Evolutionary conservation across 1,140 invertebrate species (phyloP).

Genomic region (Bombus pascuorum): DNA sequence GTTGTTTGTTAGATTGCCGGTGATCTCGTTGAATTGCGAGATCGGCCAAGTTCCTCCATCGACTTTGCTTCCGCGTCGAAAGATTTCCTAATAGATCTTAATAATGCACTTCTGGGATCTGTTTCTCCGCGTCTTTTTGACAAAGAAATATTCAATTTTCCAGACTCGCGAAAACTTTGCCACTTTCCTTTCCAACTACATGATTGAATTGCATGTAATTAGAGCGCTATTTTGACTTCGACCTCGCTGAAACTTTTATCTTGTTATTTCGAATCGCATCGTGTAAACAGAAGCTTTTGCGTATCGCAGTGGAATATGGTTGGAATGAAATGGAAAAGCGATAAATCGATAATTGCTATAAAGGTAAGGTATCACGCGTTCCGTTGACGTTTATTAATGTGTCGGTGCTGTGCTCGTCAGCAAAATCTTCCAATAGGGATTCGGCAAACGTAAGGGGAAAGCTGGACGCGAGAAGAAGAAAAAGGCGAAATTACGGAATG

Average conservation of each 20-base stretch:
- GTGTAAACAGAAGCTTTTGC: too few species aligned
- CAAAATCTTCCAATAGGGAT: neutral
- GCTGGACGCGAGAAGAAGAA: neutral
- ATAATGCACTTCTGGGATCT: slow-evolving; percentile 60
- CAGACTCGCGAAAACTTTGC: slow-evolving; percentile 23
- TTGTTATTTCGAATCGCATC: neutral
- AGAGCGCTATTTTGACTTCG: neutral
- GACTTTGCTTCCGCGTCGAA: slow-evolving; percentile 52
- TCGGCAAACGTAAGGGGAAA: neutral
- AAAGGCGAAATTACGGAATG: slow-evolving; percentile 53
- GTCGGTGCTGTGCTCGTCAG: neutral
- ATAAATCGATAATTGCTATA: neutral
- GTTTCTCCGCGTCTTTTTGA: slow-evolving; percentile 20
- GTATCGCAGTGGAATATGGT: neutral
- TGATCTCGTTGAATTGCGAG: slow-evolving; percentile 66
- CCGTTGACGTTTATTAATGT: slow-evolving; percentile 3
- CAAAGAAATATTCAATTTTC: slow-evolving; percentile 47
- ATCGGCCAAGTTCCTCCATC: slow-evolving; percentile 63
- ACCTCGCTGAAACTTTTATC: too few species aligned
- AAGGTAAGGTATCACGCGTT: neutral
- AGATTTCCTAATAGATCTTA: slow-evolving; percentile 68
- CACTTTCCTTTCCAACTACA: neutral
- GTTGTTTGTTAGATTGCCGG: slow-evolving; percentile 69
- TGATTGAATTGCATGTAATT: slow-evolving; percentile 7
- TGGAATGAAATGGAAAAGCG: neutral